Evolutionary conservation across 2,888 invertebrate species (phyloP), one percentile per base, ranked within the genome.

Genomic region (Heteropelma amictum): DNA sequence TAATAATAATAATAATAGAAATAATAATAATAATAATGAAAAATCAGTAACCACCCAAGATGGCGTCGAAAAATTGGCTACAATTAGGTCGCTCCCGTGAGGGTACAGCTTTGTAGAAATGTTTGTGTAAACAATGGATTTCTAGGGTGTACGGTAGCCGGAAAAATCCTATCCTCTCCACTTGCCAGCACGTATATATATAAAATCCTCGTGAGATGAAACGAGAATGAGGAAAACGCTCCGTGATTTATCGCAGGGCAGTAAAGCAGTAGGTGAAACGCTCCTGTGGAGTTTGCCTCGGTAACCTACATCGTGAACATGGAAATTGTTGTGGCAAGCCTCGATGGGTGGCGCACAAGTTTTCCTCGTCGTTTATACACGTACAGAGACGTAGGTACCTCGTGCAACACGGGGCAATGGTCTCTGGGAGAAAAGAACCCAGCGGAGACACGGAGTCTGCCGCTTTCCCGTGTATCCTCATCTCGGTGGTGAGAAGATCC

Each of bases 241-340:
- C n/a, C 82, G 61, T 87, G 87, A 88, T 88, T 88, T 88, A 88
- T 85, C 79, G 80, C 82, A 77, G 84, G 84, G 84, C 85, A 86
- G 83, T 85, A 84, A 87, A 85, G 81, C 84, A 86, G 81, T 86
- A 81, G 86, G 84, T 83, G 82, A 83, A 79, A 79, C 71, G 64
- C 69, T 71, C 79, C 75, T 40, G 76, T 63, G 78, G 79, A 81
- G 82, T 80, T 85, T 82, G 84, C 80, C 85, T 84, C 78, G 83
- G 85, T 88, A 87, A 87, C 87, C 87, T 87, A 87, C 83, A 88
- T 88, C 86, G 86, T 88, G 87, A 88, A 87, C 82, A 85, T 82
- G 86, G 86, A 88, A 87, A 87, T 88, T 88, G 87, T 89, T 88
- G 87, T 88, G 88, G 88, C 86, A 84, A 85, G 85, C 86, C 87